Evolutionary conservation across 2,888 invertebrate species (phyloP).

Genomic region (Macroteleia sp.): DNA sequence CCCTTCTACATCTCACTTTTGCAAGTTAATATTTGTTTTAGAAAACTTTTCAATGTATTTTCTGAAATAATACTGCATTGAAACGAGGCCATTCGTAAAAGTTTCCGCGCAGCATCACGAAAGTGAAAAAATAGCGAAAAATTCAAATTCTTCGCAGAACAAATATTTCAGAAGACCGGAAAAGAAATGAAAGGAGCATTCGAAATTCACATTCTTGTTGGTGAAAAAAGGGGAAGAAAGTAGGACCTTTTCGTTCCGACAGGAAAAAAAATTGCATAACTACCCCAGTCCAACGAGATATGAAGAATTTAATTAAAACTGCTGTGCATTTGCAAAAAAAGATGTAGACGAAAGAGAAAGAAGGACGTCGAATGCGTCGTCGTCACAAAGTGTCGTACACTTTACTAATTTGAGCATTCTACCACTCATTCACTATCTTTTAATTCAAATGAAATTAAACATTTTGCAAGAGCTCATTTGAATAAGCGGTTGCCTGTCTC

Average conservation of each 20-base stretch:
- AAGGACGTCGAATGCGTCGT: conserved; percentile 21
- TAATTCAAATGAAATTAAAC: conserved; percentile 38
- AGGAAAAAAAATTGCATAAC: conserved; percentile 51
- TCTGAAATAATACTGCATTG: conserved; percentile 54
- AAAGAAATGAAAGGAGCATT: conserved; percentile 53
- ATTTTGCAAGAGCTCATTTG: conserved; percentile 11
- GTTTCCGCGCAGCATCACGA: conserved; percentile 30
- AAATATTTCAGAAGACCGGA: conserved; percentile 51
- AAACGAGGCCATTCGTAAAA: conserved; percentile 53
- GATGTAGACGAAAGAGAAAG: conserved; percentile 28
- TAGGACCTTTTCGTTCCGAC: conserved; percentile 42
- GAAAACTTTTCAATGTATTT: conserved; percentile 56
- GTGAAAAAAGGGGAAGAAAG: conserved; percentile 30
- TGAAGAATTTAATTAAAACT: conserved; percentile 62
- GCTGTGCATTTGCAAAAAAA: conserved; percentile 40
- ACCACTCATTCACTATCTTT: conserved; percentile 19
- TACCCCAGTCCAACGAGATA: conserved; percentile 50
- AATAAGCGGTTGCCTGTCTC: neutral
- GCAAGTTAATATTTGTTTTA: conserved; percentile 50
- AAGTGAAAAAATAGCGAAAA: conserved; percentile 58
- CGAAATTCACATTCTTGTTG: conserved; percentile 58
- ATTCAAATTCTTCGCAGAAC: conserved; percentile 51
- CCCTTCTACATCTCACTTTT: conserved; percentile 18
- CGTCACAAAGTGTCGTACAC: conserved; percentile 55
- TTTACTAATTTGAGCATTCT: conserved; percentile 44